Evolutionary conservation across 2,888 invertebrate genomes (phyloP), one percentile per base, ranked within the genome.

Genomic region (Alloplasta piceator): DNA sequence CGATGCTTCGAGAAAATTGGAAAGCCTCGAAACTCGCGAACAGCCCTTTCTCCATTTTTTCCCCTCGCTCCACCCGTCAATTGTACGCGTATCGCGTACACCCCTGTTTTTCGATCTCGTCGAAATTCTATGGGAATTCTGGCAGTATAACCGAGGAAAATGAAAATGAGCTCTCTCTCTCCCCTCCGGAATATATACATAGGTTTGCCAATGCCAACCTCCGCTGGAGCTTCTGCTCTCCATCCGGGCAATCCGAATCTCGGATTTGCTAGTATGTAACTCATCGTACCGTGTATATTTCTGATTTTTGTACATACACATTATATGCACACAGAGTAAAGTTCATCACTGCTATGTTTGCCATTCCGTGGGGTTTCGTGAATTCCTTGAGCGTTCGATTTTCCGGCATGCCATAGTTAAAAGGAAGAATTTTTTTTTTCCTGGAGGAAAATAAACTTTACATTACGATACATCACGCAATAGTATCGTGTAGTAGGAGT

Each of bases 1-100:
- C 78, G 81, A 81, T 74, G 70, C 74, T 85, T 67, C 82, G 79
- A 77, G 82, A 80, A 87, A 85, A 87, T 87, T 85, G 85, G 84
- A 87, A 87, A 86, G 86, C 83, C 85, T 85, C 81, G 80, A 85
- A 83, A 79, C 66, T 55, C 78, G 58, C 63, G 77, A 77, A 73
- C 67, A 72, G 55, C 14, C 38, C 16, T 14, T 43, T 14, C 43
- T 39, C 16, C 16, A 14, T 14, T 43, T 9, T 43, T 12, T 14
- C 16, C 7, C 36, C 58, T 58, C 10, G 10, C 41, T 9, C 43
- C 55, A 58, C 26, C 64, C 43, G 52, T 46, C 76, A 70, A 78
- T 75, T 78, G 74, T 74, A 67, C 52, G 70, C 60, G 66, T 78
- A 81, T 71, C 12, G 5, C 70, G 70, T 60, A 38, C 14, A 52